These are phyloP conservation scores for Plumapathes pennacea DNA, from an alignment of 92 coral and sea anemone species.

Conservation along the genomic window DNA sequence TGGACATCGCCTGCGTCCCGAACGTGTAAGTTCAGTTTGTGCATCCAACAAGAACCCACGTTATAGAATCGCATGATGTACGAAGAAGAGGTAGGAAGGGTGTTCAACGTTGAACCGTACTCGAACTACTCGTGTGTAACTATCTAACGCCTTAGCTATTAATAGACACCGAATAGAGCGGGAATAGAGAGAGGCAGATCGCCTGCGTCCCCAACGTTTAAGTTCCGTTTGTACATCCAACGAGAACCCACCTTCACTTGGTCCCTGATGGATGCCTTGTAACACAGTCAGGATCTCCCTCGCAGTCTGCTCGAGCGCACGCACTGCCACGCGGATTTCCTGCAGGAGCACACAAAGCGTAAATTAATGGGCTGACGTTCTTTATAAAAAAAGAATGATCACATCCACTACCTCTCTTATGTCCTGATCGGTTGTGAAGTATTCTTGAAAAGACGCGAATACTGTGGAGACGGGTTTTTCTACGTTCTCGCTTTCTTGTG, in stretches of 20 bases:
- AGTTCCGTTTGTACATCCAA: neutral
- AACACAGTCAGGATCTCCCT: constrained; percentile 81
- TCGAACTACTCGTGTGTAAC: too few species aligned
- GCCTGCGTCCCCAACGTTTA: neutral
- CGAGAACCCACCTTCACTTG: constrained; percentile 60
- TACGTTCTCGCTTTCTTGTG: too few species aligned
- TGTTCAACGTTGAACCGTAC: too few species aligned
- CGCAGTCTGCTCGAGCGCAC: constrained; percentile 84
- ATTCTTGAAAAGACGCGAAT: constrained; percentile 74
- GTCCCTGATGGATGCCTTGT: constrained; percentile 88
- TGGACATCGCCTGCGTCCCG: too few species aligned
- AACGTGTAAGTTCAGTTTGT: too few species aligned
- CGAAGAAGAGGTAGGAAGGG: too few species aligned
- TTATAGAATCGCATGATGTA: too few species aligned
- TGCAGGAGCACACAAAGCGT: neutral
- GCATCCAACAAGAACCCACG: too few species aligned
- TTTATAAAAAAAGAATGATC: neutral
- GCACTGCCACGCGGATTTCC: constrained; percentile 71
- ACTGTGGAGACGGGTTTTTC: constrained; percentile 35
- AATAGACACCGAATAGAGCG: too few species aligned
- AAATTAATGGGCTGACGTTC: neutral
- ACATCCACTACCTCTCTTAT: constrained; percentile 75
- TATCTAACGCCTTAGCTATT: too few species aligned
- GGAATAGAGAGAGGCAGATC: too few species aligned
- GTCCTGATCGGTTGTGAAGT: constrained; percentile 81